Conservation (phyloP, 2,888 invertebrate genomes). For the Baronia brevicornis region DNA sequence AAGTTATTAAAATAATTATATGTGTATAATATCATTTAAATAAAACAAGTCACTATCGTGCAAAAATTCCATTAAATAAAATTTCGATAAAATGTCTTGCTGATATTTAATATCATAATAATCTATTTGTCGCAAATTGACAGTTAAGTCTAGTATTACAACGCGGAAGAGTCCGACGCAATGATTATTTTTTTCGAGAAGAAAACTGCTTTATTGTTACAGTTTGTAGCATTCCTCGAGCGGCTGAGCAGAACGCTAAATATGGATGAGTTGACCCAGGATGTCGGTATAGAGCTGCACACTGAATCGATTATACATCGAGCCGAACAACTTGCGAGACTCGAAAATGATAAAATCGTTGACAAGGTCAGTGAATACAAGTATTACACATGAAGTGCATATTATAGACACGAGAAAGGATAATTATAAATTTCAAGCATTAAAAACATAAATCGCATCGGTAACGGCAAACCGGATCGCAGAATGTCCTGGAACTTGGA, state of each 20-base stretch:
- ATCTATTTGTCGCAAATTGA: constrained; percentile 6
- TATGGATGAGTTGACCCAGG: constrained; percentile 88
- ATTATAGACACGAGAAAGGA: constrained; percentile 16
- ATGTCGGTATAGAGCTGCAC: constrained; percentile 87
- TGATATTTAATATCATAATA: constrained; percentile 4
- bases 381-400: too few species aligned
- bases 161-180: constrained; percentile 15
- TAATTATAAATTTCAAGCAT: constrained; percentile 10
- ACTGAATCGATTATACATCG: constrained; percentile 89
- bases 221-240: constrained; percentile 90
- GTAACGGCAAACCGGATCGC: constrained; percentile 8
- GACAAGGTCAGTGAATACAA: constrained; percentile 80
- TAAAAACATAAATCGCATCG: constrained; percentile 5
- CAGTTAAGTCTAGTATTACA: constrained; percentile 13
- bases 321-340: constrained; percentile 87
- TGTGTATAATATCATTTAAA: too few species aligned
- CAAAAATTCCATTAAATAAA: too few species aligned
- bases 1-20: too few species aligned
- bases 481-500: constrained; percentile 7
- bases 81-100: too few species aligned
- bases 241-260: constrained; percentile 87
- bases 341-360: constrained; percentile 88
- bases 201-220: constrained; percentile 35
- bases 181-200: constrained; percentile 10
- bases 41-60: too few species aligned